Conservation (phyloP, 2,797 vertebrate species). For the Pseudochirops cupreus region DNA sequence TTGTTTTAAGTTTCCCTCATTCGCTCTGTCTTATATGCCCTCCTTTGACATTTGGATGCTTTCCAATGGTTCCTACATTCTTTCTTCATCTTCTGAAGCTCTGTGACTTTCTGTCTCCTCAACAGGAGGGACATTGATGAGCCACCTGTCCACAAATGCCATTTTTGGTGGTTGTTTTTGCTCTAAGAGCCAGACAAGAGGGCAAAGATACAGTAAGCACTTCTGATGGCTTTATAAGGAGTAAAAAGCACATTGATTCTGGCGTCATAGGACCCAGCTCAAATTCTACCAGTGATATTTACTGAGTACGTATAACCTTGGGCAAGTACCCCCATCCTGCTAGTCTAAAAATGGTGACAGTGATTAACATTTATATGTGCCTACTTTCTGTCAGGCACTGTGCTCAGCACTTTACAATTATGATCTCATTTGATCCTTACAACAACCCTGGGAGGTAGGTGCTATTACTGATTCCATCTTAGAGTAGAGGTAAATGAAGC, state of each 20-base stretch:
- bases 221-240: background rate
- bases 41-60: background rate
- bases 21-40: background rate
- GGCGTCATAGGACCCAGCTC: background rate
- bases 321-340: background rate
- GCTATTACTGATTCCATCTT: background rate
- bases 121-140: background rate
- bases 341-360: background rate
- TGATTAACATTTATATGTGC: background rate
- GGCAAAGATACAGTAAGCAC: background rate
- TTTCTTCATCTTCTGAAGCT: background rate
- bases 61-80: background rate
- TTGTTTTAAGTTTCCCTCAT: conserved; percentile 34
- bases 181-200: background rate
- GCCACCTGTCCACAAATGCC: background rate
- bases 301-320: background rate
- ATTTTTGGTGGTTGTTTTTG: background rate
- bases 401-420: background rate
- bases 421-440: background rate
- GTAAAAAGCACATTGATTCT: background rate
- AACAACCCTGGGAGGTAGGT: background rate
- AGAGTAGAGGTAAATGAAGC: background rate
- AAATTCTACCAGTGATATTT: background rate
- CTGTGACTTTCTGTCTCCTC: background rate
- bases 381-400: background rate